phyloP scores from a whole-genome alignment of 2,113 vertebrate genomes.

The Lasiurus borealis region DNA sequence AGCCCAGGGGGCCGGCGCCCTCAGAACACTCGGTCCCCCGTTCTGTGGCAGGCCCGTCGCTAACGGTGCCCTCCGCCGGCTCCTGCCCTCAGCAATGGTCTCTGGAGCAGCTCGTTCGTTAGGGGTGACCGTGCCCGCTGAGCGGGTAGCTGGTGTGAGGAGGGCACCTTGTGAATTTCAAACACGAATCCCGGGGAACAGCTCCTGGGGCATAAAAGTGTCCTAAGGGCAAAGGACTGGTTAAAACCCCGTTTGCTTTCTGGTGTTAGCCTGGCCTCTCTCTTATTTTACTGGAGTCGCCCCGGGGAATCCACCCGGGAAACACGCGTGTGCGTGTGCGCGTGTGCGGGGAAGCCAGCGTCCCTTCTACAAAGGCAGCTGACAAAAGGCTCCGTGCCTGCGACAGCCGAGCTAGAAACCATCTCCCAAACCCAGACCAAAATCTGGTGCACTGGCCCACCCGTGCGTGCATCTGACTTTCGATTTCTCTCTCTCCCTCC shows the following conservation, averaged over 20 bases:
- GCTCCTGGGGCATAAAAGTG: constrained; percentile 59
- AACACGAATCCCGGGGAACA: background rate
- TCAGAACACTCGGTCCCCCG: background rate
- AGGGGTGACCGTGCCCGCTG: constrained; percentile 57
- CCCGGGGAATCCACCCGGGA: constrained; percentile 60
- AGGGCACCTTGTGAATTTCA: background rate
- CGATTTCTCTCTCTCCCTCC: background rate
- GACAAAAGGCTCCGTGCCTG: background rate
- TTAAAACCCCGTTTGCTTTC: constrained; percentile 71
- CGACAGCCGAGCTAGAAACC: background rate
- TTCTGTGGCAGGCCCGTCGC: constrained; percentile 34
- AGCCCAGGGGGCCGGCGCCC: background rate
- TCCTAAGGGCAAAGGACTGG: constrained; percentile 35
- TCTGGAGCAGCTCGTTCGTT: constrained; percentile 72
- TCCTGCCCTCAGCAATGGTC: constrained; percentile 72
- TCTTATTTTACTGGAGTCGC: constrained; percentile 22
- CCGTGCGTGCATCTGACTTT: background rate
- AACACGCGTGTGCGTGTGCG: background rate
- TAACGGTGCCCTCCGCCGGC: constrained; percentile 68
- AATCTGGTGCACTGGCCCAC: background rate
- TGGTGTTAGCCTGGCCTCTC: constrained; percentile 59
- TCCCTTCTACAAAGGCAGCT: constrained; percentile 26
- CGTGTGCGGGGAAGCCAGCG: constrained; percentile 38
- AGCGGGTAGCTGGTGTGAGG: background rate
- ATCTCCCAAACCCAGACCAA: background rate